Evolutionary conservation across 2,113 vertebrate species (phyloP).

Genomic region (Dolichallabes microphthalmus): DNA sequence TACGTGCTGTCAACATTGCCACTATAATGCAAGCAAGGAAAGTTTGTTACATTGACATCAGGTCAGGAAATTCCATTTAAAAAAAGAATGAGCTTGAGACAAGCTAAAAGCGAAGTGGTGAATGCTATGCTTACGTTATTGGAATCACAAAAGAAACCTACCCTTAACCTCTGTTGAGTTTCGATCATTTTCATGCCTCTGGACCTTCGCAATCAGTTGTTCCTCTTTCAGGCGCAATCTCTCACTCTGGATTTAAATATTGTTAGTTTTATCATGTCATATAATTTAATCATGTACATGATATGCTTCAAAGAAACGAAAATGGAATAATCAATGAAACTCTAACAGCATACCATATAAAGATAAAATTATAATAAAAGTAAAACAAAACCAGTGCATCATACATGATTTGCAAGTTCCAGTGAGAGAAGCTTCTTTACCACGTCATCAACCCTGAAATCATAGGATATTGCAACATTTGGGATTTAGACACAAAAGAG

Average conservation of each 20-base stretch:
- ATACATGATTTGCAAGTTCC: conserved; percentile 88
- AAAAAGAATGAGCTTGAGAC: neutral
- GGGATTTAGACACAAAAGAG: neutral
- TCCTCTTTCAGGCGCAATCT: conserved; percentile 82
- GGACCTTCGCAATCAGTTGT: conserved; percentile 82
- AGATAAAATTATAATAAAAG: no score
- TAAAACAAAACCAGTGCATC: conserved; percentile 49
- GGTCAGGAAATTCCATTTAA: neutral
- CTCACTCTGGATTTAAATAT: conserved; percentile 75
- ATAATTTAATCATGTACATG: neutral
- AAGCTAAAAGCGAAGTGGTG: neutral
- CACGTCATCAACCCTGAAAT: conserved; percentile 81
- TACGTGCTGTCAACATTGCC: conserved; percentile 82
- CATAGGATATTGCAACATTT: conserved; percentile 37
- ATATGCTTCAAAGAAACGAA: neutral
- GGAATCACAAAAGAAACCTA: conserved; percentile 58
- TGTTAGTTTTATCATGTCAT: neutral
- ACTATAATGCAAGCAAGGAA: conserved; percentile 68
- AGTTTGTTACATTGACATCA: neutral
- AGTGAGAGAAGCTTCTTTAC: conserved; percentile 85
- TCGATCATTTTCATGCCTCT: conserved; percentile 76
- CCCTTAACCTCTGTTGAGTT: conserved; percentile 83
- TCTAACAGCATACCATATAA: neutral
- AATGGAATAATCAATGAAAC: no score
- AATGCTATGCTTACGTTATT: conserved; percentile 1